Percentiles rank a stretch among this genome's conserved stretches.
phyloP scores from a whole-genome alignment of 1,140 invertebrate genomes.

The Caenorhabditis inopinata region DNA sequence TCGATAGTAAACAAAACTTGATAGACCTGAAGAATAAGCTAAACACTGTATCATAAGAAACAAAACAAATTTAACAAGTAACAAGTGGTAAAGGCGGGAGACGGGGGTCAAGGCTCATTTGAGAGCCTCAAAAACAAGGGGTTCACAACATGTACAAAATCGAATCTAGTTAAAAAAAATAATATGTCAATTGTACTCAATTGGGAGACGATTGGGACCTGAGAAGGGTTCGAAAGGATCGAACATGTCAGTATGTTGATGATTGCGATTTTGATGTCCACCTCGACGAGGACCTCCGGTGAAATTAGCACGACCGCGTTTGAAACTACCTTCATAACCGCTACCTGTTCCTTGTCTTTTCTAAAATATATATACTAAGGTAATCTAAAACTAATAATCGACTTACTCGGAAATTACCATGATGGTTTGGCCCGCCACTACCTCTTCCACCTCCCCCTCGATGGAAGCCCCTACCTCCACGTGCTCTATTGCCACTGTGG shows the following conservation, averaged over 20 bases:
- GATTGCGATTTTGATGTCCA: background rate
- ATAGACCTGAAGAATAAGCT: no score
- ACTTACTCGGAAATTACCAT: background rate
- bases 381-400: background rate
- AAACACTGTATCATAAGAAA: no score
- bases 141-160: background rate
- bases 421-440: background rate
- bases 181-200: background rate
- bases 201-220: background rate
- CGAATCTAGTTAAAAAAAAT: background rate
- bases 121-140: background rate
- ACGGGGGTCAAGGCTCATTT: no score
- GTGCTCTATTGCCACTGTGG: background rate
- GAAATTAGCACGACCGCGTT: background rate
- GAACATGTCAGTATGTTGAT: background rate
- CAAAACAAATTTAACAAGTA: background rate
- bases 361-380: background rate
- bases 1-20: no score
- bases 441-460: background rate
- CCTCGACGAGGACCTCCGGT: background rate
- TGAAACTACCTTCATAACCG: background rate
- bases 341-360: background rate
- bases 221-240: slow-evolving; percentile 14
- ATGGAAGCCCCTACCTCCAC: background rate
- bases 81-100: background rate